A percentile compares a stretch with the other conserved stretches of the same genome.
These are phyloP conservation scores for Pocillopora meandrina DNA, from an alignment of 92 coral and sea anemone species.

Conservation along the genomic window DNA sequence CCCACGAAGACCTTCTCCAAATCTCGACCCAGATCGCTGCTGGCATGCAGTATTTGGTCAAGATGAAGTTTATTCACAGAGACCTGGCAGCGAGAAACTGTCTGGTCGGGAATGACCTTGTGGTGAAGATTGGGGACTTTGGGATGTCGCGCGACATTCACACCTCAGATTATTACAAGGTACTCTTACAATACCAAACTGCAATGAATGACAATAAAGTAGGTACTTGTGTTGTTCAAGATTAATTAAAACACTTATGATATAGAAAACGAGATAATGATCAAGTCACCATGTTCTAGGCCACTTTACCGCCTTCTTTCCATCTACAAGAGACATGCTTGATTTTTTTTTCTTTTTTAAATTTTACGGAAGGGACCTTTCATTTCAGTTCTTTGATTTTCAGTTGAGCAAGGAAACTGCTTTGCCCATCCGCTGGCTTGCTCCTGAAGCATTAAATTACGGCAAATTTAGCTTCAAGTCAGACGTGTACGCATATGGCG, in stretches of 20 bases:
- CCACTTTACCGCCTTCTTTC: too few relatives aligned
- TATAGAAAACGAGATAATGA: too few relatives aligned
- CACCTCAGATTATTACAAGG: constrained; percentile 88
- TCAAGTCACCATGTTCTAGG: too few relatives aligned
- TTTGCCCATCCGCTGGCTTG: constrained; percentile 92
- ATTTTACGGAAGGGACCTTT: not conserved
- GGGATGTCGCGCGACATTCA: constrained; percentile 98
- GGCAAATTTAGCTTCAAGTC: constrained; percentile 93
- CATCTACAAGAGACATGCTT: too few relatives aligned
- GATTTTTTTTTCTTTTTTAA: too few relatives aligned
- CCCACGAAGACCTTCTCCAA: constrained; percentile 73
- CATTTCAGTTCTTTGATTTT: not conserved
- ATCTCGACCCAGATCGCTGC: constrained; percentile 78
- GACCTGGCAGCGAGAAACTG: constrained; percentile 95
- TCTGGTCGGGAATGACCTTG: constrained; percentile 75
- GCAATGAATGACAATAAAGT: not conserved
- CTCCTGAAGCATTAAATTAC: constrained; percentile 93
- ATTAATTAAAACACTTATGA: too few relatives aligned
- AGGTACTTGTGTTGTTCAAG: not conserved
- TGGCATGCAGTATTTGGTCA: constrained; percentile 81
- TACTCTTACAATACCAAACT: not conserved
- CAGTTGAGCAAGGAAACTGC: constrained; percentile 91
- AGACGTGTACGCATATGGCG: constrained; percentile 93
- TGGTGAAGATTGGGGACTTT: constrained; percentile 91
- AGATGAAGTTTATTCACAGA: constrained; percentile 87